Percentiles rank a stretch among this genome's conserved stretches.
phyloP scores from a whole-genome alignment of 2,113 vertebrate species.

The Sorex araneus region DNA sequence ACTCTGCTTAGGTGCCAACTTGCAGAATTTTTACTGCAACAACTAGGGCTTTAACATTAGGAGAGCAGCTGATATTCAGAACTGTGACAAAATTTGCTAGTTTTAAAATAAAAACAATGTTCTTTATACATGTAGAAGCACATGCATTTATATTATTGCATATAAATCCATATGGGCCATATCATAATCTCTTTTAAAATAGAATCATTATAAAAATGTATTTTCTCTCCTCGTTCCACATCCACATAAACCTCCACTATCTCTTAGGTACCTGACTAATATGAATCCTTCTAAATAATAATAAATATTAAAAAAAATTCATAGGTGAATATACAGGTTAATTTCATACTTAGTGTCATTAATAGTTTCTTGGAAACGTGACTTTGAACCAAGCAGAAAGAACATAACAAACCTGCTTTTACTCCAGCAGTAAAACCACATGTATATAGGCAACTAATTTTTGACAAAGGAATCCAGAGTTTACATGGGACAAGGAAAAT shows the following conservation, averaged over 20 bases:
- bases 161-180: neutral
- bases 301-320: neutral
- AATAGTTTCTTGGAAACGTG: neutral
- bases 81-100: neutral
- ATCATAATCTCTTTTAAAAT: slow-evolving; percentile 16
- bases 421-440: too few relatives aligned
- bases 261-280: neutral
- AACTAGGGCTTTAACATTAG: neutral
- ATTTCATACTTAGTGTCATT: neutral
- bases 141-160: neutral
- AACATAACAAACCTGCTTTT: too few relatives aligned
- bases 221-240: neutral
- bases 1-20: too few relatives aligned
- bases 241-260: neutral
- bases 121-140: slow-evolving; percentile 42
- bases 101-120: neutral
- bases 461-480: too few relatives aligned
- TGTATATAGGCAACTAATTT: too few relatives aligned
- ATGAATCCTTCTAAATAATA: slow-evolving; percentile 23
- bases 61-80: neutral
- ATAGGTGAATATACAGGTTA: neutral
- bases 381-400: neutral
- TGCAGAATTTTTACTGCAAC: neutral
- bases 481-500: too few relatives aligned
- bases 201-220: neutral